Base-by-base conservation (phyloP, 2,888 invertebrate genomes). In the Drosophila recens region DNA sequence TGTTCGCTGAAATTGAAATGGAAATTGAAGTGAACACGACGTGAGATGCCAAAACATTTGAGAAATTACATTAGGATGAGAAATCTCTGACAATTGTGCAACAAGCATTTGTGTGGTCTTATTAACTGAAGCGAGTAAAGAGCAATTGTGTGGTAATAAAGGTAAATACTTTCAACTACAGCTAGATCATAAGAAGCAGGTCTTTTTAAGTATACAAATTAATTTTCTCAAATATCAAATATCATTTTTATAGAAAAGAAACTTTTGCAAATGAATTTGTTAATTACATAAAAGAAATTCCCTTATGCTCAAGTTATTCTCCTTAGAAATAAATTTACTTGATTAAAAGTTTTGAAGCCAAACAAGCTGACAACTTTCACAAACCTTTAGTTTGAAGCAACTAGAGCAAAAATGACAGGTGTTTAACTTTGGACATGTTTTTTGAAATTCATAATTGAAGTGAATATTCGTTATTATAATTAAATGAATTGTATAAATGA, bases 1-100 rank as follows among this genome's bases (percentile, higher is more conserved):
- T 79, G 72, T 54, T 40, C 63, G 67, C 67, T 63, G 48, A 73
- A 82, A 84, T 81, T 54, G 49, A 42, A 75, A 73, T 62, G 64
- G 48, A 77, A 82, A 85, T 82, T 53, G 43, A 43, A 75, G 66
- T 59, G 66, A 57, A 57, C 51, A 49, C 62, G 67, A 73, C 67
- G 66, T 64, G 23, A 54, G 46, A 38, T 49, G 68, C 30, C 46
- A 57, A 53, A 67, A 27, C 46, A 72, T 58, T 61, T 45, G n/a
- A 59, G 52, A 72, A 63, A 72, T 67, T 61, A 64, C 54, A 63
- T 52, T 40, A 30, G 11, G 43, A 51, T 45, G 57, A 33, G 54
- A 52, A 58, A 48, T 46, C 48, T 48, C 30, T 17, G 27, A 15
- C 13, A 46, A 48, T 34, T 38, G 58, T 15, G 27, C 23, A 42